phyloP scores from a whole-genome alignment of 2,113 vertebrate genomes.

The Leptocoma aspasia region DNA sequence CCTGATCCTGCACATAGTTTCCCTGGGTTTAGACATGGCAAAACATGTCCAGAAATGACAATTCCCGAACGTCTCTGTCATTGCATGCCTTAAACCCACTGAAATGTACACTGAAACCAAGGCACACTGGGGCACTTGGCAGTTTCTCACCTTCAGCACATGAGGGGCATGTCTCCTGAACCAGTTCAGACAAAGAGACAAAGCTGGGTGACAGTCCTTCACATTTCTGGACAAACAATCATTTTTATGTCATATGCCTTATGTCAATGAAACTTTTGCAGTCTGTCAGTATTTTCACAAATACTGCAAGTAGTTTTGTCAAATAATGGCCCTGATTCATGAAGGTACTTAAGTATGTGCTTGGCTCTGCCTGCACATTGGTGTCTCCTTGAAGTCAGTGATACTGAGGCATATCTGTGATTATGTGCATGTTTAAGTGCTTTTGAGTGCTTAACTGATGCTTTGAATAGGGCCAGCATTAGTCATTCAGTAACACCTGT shows the following conservation, averaged over 20 bases:
- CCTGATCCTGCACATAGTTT: background rate
- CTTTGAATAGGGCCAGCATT: background rate
- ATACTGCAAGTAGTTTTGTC: background rate
- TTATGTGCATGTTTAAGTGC: background rate
- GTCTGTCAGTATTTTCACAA: background rate
- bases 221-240: background rate
- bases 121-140: background rate
- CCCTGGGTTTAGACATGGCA: background rate
- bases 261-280: background rate
- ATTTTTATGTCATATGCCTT: no score
- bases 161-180: background rate
- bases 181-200: background rate
- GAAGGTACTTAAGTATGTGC: background rate
- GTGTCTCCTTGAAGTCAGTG: background rate
- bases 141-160: background rate
- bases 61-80: background rate
- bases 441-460: background rate
- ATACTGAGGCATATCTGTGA: background rate
- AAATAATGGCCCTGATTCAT: background rate
- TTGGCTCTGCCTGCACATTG: background rate
- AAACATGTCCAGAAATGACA: background rate
- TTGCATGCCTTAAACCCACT: background rate
- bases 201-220: background rate
- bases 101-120: background rate
- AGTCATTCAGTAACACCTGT: conserved; percentile 14